These are phyloP conservation scores for Gymnoscelis rufifasciata DNA, from an alignment of 2,888 invertebrate genomes.

Conservation along the genomic window DNA sequence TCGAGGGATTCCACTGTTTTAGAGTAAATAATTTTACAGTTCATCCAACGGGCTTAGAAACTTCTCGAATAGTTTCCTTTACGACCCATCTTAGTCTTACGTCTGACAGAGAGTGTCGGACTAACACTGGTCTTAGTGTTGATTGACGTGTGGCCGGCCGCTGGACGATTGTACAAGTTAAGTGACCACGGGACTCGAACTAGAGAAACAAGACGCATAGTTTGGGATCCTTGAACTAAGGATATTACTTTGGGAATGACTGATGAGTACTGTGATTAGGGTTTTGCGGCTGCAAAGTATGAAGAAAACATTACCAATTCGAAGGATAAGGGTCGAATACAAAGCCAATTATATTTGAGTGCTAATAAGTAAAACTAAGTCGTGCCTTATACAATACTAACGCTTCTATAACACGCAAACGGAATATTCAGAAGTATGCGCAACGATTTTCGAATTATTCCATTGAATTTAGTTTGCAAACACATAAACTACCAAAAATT, in stretches of 20 bases:
- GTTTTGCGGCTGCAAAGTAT: constrained; percentile 8
- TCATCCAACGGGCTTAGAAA: constrained; percentile 9
- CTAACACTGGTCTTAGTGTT: constrained; percentile 47
- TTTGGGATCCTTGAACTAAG: constrained; percentile 46
- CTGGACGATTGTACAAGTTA: constrained; percentile 45
- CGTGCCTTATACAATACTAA: no score
- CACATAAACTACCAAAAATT: constrained; percentile 6
- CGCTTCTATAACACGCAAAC: no score
- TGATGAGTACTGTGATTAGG: constrained; percentile 46
- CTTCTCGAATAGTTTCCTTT: constrained; percentile 22
- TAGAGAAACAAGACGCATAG: constrained; percentile 48
- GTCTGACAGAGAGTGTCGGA: constrained; percentile 30
- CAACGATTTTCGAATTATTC: no score
- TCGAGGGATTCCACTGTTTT: neutral
- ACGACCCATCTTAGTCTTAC: constrained; percentile 28
- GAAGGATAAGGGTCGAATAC: no score
- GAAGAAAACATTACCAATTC: no score
- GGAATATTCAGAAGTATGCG: no score
- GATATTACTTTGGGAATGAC: constrained; percentile 55
- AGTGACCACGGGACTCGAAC: constrained; percentile 35
- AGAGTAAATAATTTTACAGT: neutral
- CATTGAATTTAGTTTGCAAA: neutral
- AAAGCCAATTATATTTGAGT: no score
- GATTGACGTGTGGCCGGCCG: constrained; percentile 69
- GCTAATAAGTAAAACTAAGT: no score